A percentile compares a stretch with the other conserved stretches of the same genome.
phyloP scores from a whole-genome alignment of 2,888 invertebrate species.

The Cepaea hortensis region DNA sequence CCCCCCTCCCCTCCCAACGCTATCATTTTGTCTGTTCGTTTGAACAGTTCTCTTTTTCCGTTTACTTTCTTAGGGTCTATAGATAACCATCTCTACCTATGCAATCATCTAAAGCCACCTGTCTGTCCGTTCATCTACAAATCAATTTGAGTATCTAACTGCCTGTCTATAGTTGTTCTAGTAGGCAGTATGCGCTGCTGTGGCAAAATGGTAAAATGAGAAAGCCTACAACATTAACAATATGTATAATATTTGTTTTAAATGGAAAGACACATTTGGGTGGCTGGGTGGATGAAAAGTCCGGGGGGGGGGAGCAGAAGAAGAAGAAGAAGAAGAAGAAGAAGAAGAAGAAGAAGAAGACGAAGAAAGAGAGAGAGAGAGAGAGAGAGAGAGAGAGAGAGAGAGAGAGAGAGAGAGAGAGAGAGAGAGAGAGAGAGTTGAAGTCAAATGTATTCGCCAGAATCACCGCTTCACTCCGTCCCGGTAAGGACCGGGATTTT shows the following conservation, averaged over 20 bases:
- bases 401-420: neutral
- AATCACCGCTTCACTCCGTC: too few species aligned
- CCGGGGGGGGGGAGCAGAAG: slow-evolving; percentile 3
- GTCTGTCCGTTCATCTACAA: too few species aligned
- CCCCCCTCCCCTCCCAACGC: too few species aligned
- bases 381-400: neutral
- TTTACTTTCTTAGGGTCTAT: too few species aligned
- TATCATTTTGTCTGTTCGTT: too few species aligned
- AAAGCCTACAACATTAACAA: neutral
- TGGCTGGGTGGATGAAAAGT: slow-evolving; percentile 35
- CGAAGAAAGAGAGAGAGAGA: neutral
- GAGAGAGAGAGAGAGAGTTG: neutral
- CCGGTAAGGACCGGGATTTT: too few species aligned
- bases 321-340: slow-evolving; percentile 3
- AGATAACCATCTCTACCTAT: too few species aligned
- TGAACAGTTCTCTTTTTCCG: too few species aligned
- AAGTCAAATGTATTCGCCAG: too few species aligned
- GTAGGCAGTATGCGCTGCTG: neutral
- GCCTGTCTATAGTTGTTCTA: too few species aligned
- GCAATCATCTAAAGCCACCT: too few species aligned
- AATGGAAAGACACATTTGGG: neutral
- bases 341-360: slow-evolving; percentile 2
- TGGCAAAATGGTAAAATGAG: neutral
- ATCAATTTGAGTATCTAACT: too few species aligned
- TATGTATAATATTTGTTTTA: neutral